Conservation (phyloP, 2,888 invertebrate species). For the Phaedon cochleariae region DNA sequence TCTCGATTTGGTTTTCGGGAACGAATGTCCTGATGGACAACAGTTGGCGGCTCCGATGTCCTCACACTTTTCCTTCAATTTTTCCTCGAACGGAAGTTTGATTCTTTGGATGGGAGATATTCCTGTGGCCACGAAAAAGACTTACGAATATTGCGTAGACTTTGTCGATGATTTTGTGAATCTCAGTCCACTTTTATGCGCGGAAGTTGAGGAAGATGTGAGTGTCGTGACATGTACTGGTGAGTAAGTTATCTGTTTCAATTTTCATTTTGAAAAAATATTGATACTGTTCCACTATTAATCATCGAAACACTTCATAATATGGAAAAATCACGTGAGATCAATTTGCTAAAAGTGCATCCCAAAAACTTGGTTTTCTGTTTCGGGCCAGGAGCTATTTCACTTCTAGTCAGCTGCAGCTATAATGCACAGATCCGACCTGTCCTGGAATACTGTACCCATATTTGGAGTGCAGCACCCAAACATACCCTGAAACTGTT, state of each 20-base stretch:
- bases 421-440: too few relatives aligned
- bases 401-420: too few relatives aligned
- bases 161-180: constrained; percentile 31
- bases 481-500: too few relatives aligned
- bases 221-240: constrained; percentile 12
- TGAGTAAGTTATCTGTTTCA: constrained; percentile 11
- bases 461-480: too few relatives aligned
- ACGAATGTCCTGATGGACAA: constrained; percentile 27
- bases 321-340: too few relatives aligned
- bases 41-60: constrained; percentile 11
- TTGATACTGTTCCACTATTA: too few relatives aligned
- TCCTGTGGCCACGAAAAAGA: constrained; percentile 10
- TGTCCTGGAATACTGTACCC: too few relatives aligned
- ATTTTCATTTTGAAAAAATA: too few relatives aligned
- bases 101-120: constrained; percentile 14
- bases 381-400: too few relatives aligned
- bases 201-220: constrained; percentile 11
- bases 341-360: too few relatives aligned
- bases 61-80: constrained; percentile 2
- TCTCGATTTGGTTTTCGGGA: constrained; percentile 27
- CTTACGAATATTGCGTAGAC: constrained; percentile 43
- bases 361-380: too few relatives aligned
- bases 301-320: too few relatives aligned
- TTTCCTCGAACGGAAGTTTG: constrained; percentile 32
- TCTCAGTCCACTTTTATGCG: constrained; percentile 38